Evolutionary conservation across 2,797 vertebrate species (phyloP), one percentile per base, ranked within the genome.

Genomic region (Crenuchus spilurus): DNA sequence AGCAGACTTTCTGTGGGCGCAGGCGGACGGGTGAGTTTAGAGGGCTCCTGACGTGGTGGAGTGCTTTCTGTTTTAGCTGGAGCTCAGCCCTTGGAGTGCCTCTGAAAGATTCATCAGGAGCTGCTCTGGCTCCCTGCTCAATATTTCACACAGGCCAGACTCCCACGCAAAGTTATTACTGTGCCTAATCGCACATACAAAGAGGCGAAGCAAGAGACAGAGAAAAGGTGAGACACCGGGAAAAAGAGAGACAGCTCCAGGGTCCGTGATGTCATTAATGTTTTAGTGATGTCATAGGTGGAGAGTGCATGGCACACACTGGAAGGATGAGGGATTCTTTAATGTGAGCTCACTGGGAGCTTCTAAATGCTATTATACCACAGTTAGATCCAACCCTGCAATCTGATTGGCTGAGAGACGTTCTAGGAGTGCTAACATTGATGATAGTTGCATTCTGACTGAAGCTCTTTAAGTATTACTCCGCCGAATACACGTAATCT

Each of bases 81-180:
- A 73, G 61, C 72, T 26, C 20, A 18, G 33, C 75, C 54, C 67
- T 80, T 44, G 6, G n/a, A 71, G 48, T 44, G 10, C 67, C 49
- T 76, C 72, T 75, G 74, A 81, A 80, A 76, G 79, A 83, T 80
- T 70, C 64, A 78, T 83, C 72, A 70, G 69, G 55, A 35, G 31
- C 57, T 31, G 35, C 70, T 44, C 78, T 44, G 33, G 58, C 35
- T 77, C 70, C 75, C 77, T 78, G 68, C 63, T 81, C 73, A 82
- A 84, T 83, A 78, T 82, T 84, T 82, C 72, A 80, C 71, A 54
- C 60, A 60, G 80, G 46, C 63, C 66, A 49, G 41, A 72, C 72
- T 72, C 62, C 72, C 55, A 73, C 72, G 48, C 74, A 74, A 39
- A 20, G 69, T 70, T 75, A 73, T 75, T 81, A 78, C 75, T 70